Evolutionary conservation across 2,888 invertebrate species (phyloP).

Genomic region (Slavum lentiscoides): DNA sequence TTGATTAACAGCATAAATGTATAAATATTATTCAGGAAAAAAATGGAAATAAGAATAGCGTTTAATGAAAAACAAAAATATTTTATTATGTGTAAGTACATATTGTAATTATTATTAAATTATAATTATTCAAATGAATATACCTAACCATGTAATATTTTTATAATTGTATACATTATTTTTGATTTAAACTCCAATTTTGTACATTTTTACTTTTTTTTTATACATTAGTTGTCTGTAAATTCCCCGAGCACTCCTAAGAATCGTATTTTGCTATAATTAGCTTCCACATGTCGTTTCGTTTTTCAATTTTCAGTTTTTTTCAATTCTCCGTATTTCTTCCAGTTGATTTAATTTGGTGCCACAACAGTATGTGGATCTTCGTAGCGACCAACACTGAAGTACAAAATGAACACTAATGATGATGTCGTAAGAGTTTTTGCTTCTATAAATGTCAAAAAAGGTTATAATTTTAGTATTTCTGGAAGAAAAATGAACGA

Average conservation of each 20-base stretch:
- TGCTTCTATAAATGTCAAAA: too few species aligned
- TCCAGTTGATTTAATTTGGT: too few species aligned
- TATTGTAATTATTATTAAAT: not conserved
- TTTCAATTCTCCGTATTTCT: too few species aligned
- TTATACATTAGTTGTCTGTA: slow-evolving; percentile 72
- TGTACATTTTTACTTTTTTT: slow-evolving; percentile 63
- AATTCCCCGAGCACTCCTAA: slow-evolving; percentile 65
- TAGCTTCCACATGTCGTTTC: slow-evolving; percentile 68
- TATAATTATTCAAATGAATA: not conserved
- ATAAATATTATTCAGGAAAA: not conserved
- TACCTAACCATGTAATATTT: not conserved
- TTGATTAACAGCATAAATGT: not conserved
- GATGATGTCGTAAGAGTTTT: too few species aligned
- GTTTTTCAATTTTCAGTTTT: too few species aligned
- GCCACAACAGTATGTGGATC: too few species aligned
- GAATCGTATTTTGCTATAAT: slow-evolving; percentile 68
- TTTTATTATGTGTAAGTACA: not conserved
- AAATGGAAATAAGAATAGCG: not conserved
- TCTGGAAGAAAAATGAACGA: too few species aligned
- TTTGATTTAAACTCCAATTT: slow-evolving; percentile 59
- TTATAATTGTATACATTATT: slow-evolving; percentile 16
- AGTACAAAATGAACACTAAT: too few species aligned
- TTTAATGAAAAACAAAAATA: too few species aligned
- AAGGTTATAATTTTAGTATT: too few species aligned
- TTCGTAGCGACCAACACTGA: too few species aligned